Evolutionary conservation across 92 coral and sea anemone genomes (phyloP).

Genomic region (Bergia sp.): DNA sequence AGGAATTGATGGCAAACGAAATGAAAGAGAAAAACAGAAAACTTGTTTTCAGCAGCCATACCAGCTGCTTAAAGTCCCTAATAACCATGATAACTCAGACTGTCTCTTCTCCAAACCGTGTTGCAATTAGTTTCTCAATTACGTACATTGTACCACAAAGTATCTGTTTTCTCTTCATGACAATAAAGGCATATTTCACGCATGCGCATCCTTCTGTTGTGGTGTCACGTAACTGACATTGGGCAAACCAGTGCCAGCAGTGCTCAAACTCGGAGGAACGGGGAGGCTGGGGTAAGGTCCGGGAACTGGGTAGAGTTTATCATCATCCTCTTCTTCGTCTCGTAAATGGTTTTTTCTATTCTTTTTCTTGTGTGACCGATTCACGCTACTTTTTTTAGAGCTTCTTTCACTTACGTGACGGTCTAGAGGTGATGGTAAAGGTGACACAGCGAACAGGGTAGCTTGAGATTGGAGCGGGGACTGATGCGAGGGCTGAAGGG

Average conservation of each 20-base stretch:
- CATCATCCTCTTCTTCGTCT: slow-evolving; percentile 66
- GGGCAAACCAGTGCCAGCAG: not conserved
- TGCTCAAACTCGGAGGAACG: slow-evolving; percentile 18
- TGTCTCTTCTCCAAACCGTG: not conserved
- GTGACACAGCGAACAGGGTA: slow-evolving; percentile 13
- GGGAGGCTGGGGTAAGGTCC: slow-evolving; percentile 45
- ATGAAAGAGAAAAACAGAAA: no score
- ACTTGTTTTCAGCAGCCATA: no score
- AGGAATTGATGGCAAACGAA: no score
- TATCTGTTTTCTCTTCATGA: not conserved
- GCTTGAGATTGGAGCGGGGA: slow-evolving; percentile 21
- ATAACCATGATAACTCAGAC: no score
- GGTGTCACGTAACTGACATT: slow-evolving; percentile 37
- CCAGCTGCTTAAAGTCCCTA: no score
- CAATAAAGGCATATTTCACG: not conserved
- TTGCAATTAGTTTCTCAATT: not conserved
- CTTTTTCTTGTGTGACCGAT: slow-evolving; percentile 59
- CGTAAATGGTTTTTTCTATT: slow-evolving; percentile 55
- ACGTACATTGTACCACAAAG: not conserved
- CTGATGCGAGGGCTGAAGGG: slow-evolving; percentile 14
- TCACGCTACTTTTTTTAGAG: slow-evolving; percentile 19
- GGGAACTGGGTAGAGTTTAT: slow-evolving; percentile 52
- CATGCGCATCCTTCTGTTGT: slow-evolving; percentile 22
- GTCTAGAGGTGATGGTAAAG: not conserved
- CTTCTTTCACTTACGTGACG: slow-evolving; percentile 23